Evolutionary conservation across 2,797 vertebrate species (phyloP), one percentile per base, ranked within the genome.

Genomic region (Paguma larvata): DNA sequence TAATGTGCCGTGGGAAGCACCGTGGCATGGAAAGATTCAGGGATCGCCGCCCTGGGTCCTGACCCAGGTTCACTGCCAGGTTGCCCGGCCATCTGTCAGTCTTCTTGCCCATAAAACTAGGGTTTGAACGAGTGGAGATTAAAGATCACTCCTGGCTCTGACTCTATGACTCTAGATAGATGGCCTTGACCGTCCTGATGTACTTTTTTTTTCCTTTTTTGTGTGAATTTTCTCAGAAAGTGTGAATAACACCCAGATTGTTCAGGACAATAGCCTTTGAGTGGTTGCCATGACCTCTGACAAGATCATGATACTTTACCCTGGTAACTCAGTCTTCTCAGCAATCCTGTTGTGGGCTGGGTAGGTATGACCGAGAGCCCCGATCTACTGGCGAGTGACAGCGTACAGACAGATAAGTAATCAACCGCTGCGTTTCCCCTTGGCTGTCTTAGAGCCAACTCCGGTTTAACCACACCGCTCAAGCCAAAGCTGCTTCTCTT

Each of bases 141-240:
- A 48, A 73, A 75, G 48, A 75, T 14, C 67, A 27, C 38, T 94
- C 90, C 62, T 11, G 34, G 41, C 59, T 84, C 67, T 34, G 30
- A 92, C 83, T 83, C 77, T 59, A 4, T 32, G 38, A 59, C 18
- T 65, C 75, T 32, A 44, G 44, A 65, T 10, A 23, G 27, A 86
- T 14, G 18, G 67, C 19, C 46, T 80, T 2, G 25, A 51, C 41
- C 32, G 12, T 59, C 48, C 12, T 75, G 18, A 73, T 62, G n/a
- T 46, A 48, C 1, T 15, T 44, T 53, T 48, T 63, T 30, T 41
- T 86, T 80, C 73, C 51, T 91, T 80, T 80, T 91, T 32, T 11
- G 3, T 48, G 44, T 38, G 84, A 80, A 48, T 63, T 75, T 89
- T 84, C 80, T 87, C 53, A 86, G 85, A 79, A 96, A 96, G 95